Conservation (phyloP, 2,797 vertebrate genomes). For the Centroberyx gerrardi region DNA sequence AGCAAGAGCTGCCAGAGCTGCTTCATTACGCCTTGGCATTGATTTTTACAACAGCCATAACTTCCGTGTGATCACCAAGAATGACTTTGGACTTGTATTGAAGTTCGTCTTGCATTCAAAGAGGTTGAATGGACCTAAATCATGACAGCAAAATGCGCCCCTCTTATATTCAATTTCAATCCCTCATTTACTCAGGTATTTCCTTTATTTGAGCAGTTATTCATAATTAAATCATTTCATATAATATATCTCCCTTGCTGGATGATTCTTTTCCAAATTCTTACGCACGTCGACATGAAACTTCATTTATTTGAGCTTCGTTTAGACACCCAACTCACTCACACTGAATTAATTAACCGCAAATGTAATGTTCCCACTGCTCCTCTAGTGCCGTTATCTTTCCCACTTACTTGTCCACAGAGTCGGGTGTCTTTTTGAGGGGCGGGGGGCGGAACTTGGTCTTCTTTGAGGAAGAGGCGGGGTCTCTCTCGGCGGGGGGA, state of each 20-base stretch:
- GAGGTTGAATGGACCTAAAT: background rate
- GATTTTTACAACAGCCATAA: constrained; percentile 22
- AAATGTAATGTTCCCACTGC: too few species aligned
- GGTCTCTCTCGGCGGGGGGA: constrained; percentile 79
- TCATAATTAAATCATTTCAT: too few species aligned
- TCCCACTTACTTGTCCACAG: constrained; percentile 90
- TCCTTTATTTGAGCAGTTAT: too few species aligned
- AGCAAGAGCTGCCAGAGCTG: constrained; percentile 49
- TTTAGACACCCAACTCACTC: background rate
- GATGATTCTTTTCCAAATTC: background rate
- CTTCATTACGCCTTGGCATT: constrained; percentile 43
- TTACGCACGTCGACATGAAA: background rate
- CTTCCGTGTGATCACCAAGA: constrained; percentile 19
- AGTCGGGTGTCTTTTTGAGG: constrained; percentile 92
- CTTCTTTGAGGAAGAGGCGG: constrained; percentile 86
- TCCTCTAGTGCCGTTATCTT: too few species aligned
- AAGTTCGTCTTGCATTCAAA: constrained; percentile 10
- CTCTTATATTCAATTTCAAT: background rate
- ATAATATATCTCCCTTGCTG: too few species aligned
- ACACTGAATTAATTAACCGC: too few species aligned
- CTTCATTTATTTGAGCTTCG: background rate
- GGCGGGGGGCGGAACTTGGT: constrained; percentile 93
- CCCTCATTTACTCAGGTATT: background rate
- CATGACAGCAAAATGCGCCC: background rate
- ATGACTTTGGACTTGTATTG: background rate